Evolutionary conservation across 2,113 vertebrate species (phyloP), one percentile per base, ranked within the genome.

Genomic region (Tachuris rubrigastra): DNA sequence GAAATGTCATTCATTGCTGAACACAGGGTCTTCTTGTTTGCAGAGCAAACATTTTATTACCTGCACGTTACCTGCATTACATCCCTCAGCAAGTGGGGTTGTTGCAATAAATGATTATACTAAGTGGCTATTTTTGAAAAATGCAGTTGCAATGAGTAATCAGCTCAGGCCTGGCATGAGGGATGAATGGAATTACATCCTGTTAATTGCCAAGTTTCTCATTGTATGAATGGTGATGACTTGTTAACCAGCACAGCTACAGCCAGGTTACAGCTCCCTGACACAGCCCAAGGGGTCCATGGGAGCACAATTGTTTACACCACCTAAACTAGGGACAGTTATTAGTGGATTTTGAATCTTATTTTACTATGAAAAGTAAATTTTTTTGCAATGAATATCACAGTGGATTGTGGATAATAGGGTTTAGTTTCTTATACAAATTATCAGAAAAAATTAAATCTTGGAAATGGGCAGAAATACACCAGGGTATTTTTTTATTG

Each of bases 71-170:
- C 72, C 86, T 68, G n/a, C 91, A 22, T 89, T 42, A 44, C 65
- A 41, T 35, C 56, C 60, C 81, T 37, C 65, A 76, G 75, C 74
- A 66, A 85, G 60, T 10, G 62, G 37, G 60, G 33, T 76, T 95
- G 68, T 22, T 63, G 69, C 87, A 63, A 28, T 83, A 92, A 79
- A 50, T 74, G 87, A 74, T 95, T 69, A 41, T 60, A 83, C 77
- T 82, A 82, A 77, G 47, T 33, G 62, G 44, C 37, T 90, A 12
- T 71, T 94, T 94, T 79, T 91, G 87, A 91, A 71, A 97, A 94
- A 93, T 86, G 63, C 5, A 20, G 39, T 67, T 50, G 10, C 62
- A 77, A 89, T 55, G 46, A 87, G 35, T 69, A 92, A 92, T 95
- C 71, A 14, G 22, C 37, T 89, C 59, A 55, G 87, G n/a, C 53